These are phyloP conservation scores for Mormyrus proboscirostris DNA, from an alignment of 2,797 vertebrate species.

Conservation along the genomic window DNA sequence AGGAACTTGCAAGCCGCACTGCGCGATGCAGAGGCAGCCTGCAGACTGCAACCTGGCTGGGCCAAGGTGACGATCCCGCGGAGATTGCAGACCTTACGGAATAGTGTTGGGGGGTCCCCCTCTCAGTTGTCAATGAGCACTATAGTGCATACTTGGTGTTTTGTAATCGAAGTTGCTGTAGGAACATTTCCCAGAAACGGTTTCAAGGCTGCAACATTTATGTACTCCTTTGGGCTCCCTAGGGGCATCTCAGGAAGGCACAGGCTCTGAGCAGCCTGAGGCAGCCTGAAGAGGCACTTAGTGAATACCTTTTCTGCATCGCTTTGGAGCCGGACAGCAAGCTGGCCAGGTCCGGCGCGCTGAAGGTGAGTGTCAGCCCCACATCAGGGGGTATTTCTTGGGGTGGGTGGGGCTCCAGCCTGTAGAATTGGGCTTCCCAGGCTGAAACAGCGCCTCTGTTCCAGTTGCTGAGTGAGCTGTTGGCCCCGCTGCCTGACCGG, in stretches of 20 bases:
- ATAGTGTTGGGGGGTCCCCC: background rate
- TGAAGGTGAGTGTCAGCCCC: conserved; percentile 57
- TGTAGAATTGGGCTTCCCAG: background rate
- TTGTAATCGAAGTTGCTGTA: background rate
- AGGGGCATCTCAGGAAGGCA: conserved; percentile 81
- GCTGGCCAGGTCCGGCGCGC: conserved; percentile 69
- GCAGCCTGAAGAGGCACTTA: conserved; percentile 77
- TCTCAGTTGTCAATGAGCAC: background rate
- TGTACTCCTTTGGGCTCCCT: conserved; percentile 1
- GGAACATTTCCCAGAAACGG: background rate
- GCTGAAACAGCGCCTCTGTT: background rate
- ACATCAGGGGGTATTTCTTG: background rate
- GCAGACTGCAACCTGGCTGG: conserved; percentile 77
- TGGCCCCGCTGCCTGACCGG: conserved; percentile 70
- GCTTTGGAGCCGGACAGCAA: conserved; percentile 73
- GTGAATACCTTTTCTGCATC: conserved; percentile 78
- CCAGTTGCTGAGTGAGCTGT: conserved; percentile 79
- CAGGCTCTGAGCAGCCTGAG: conserved; percentile 75
- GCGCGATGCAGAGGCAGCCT: conserved; percentile 74
- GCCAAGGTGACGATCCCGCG: conserved; percentile 65
- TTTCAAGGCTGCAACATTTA: background rate
- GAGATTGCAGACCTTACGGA: background rate
- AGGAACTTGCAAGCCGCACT: conserved; percentile 69
- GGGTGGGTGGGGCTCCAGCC: background rate
- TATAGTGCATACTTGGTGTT: background rate